Percentiles rank a stretch among this genome's conserved stretches.
phyloP scores from a whole-genome alignment of 2,113 vertebrate species.

The Melanerpes aurifrons region DNA sequence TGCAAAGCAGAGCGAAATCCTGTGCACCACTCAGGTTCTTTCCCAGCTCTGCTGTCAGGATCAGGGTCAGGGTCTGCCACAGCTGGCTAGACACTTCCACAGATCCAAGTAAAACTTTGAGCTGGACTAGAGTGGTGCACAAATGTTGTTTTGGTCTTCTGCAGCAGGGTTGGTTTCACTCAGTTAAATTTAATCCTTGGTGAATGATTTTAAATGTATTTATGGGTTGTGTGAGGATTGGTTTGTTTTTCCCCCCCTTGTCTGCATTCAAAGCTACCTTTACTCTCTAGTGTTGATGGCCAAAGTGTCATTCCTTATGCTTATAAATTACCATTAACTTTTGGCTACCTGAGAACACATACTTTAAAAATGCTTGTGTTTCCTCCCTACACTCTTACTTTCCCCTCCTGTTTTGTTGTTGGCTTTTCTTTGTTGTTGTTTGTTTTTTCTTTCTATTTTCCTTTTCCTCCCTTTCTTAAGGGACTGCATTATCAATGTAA shows the following conservation, averaged over 20 bases:
- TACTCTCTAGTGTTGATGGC: constrained; percentile 33
- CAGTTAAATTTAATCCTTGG: not conserved
- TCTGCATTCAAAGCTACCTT: constrained; percentile 45
- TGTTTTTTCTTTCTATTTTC: accelerated
- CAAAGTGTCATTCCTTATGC: constrained; percentile 59
- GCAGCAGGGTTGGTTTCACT: not conserved
- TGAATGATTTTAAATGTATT: constrained; percentile 63
- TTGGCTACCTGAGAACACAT: constrained; percentile 13
- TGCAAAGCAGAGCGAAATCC: not conserved
- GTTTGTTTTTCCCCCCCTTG: not conserved
- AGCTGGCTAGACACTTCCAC: not conserved
- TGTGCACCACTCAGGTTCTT: not conserved
- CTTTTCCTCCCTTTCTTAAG: not conserved
- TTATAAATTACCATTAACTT: constrained; percentile 43
- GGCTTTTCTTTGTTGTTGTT: too few species aligned
- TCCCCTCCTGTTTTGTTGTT: too few species aligned
- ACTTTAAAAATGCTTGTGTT: constrained; percentile 37
- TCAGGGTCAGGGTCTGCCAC: not conserved
- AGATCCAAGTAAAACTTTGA: not conserved
- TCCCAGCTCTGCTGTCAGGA: not conserved
- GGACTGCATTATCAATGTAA: not conserved
- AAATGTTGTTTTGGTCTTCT: not conserved
- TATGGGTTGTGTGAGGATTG: constrained; percentile 3
- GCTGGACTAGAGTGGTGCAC: not conserved
- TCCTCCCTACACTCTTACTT: not conserved